Conservation (phyloP, 2,113 vertebrate genomes). For the Pterocles burchelli region DNA sequence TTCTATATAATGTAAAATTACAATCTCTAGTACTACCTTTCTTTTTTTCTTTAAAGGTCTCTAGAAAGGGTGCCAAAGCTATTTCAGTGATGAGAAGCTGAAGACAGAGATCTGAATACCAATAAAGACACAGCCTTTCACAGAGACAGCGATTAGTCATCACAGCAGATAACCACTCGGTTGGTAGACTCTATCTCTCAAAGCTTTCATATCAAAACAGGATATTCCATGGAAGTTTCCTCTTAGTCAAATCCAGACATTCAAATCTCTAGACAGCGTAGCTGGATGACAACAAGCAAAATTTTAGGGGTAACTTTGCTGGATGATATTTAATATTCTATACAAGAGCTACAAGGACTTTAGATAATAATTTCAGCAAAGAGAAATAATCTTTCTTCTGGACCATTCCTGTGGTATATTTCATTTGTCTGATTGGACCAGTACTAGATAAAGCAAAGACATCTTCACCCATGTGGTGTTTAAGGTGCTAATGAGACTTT, state of each 20-base stretch:
- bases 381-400: background rate
- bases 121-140: background rate
- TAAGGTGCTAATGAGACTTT: accelerated
- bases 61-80: background rate
- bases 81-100: background rate
- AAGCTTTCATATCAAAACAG: background rate
- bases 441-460: background rate
- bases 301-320: background rate
- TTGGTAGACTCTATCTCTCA: background rate
- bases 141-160: background rate
- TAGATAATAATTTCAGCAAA: background rate
- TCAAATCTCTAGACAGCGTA: background rate
- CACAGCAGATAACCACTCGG: background rate
- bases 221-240: background rate
- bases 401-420: background rate
- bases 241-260: background rate
- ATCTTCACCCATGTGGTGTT: background rate
- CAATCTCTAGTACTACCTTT: background rate
- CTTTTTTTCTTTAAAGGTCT: background rate
- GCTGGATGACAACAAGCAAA: background rate
- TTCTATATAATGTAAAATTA: background rate
- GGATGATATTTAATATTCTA: background rate
- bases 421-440: background rate
- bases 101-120: background rate
- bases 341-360: accelerated